Evolutionary conservation across 2,888 invertebrate species (phyloP).

Genomic region (Gandaritis pyraliata): DNA sequence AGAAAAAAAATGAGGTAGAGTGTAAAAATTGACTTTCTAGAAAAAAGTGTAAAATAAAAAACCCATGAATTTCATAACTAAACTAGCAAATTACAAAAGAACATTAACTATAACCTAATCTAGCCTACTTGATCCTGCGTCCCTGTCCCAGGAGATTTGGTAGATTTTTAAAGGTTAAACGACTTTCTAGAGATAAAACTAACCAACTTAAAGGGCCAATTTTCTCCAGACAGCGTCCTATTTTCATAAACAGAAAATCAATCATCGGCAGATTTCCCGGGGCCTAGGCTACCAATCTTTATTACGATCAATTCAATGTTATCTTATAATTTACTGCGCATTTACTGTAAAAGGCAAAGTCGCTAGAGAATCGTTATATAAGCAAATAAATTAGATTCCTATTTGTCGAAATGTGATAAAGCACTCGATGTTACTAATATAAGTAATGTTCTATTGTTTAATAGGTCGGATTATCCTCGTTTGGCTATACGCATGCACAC

Average conservation of each 20-base stretch:
- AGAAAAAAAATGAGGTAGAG: neutral
- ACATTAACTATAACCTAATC: no score
- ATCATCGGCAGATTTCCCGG: slow-evolving; percentile 36
- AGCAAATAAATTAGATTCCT: slow-evolving; percentile 46
- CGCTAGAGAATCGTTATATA: slow-evolving; percentile 39
- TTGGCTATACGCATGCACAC: slow-evolving; percentile 5
- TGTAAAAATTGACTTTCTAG: no score
- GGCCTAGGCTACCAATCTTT: slow-evolving; percentile 35
- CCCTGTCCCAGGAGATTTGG: no score
- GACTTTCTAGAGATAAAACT: neutral
- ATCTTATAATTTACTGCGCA: slow-evolving; percentile 48
- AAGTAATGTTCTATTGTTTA: slow-evolving; percentile 36
- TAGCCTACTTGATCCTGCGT: no score
- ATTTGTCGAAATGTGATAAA: slow-evolving; percentile 39
- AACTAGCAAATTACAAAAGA: no score
- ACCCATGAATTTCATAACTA: no score
- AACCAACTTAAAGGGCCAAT: neutral
- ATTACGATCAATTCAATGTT: slow-evolving; percentile 46
- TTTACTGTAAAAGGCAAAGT: slow-evolving; percentile 37
- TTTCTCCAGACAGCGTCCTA: slow-evolving; percentile 4
- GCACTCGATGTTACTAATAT: slow-evolving; percentile 28
- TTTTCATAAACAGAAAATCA: slow-evolving; percentile 28
- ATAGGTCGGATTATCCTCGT: slow-evolving; percentile 30
- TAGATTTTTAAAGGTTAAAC: neutral
- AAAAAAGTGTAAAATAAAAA: no score